Base-by-base conservation (phyloP, 1,140 invertebrate genomes). In the Druon quercuslanigerum region DNA sequence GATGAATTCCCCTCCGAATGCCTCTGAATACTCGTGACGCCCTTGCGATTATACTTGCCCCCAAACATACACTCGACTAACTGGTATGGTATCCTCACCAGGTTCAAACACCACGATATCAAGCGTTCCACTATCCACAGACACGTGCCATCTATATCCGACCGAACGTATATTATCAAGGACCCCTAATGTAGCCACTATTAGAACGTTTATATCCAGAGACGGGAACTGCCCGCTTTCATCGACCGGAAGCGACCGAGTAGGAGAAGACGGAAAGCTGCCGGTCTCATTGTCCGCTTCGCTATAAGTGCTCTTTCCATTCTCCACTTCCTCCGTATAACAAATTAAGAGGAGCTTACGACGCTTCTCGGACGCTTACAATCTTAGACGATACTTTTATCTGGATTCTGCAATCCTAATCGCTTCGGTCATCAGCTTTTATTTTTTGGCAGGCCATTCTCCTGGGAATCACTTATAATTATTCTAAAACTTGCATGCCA, bases 321-420 rank as follows among this genome's bases (percentile, higher is more conserved):
- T 84, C 86, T 83, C 81, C 77, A 85, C 83, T 87, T 86, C 79
- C 85, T 84, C 66, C 81, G 80, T 85, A 57, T 72, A 82, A 85
- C 85, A 87, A 88, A 90, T 90, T 89, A 89, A 88, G 77, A 84
- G 82, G 79, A 86, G 86, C 86, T 88, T 83, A 84, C 84, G 85
- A 84, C 87, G 85, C 82, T 89, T 81, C 66, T 25, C 72, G 51
- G 54, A 25, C 57, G 73, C 81, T 85, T 46, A 46, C 40, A 46
- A 46, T 46, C 40, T 7, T 82, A 76, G 72, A 78, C 78, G 57
- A 70, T 72, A 20, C n/a, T 72, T 76, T 72, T 76, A 73, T 81
- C 75, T 13, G 25, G 60, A 81, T 83, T 81, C 79, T 73, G 77
- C 79, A 78, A 54, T 81, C 74, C 76, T 77, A 71, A 75, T 83